A percentile compares a stretch with the other conserved stretches of the same genome.
These are phyloP conservation scores for Salticus scenicus DNA, from an alignment of 2,888 invertebrate species.

Conservation along the genomic window DNA sequence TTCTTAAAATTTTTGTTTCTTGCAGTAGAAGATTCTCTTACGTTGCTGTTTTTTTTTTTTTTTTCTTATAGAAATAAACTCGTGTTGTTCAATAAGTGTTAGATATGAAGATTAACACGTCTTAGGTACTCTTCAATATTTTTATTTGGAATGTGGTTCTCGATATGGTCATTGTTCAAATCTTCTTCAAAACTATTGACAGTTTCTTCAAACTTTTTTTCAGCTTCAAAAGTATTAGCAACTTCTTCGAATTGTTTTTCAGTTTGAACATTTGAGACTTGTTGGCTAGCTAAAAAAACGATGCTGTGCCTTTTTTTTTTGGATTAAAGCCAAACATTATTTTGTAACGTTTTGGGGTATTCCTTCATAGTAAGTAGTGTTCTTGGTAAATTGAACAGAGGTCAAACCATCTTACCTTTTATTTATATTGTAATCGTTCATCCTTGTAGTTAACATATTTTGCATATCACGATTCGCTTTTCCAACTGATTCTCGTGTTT, in stretches of 20 bases:
- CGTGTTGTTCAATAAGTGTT: no score
- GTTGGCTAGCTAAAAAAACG: slow-evolving; percentile 14
- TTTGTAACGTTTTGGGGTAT: slow-evolving; percentile 40
- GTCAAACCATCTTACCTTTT: slow-evolving; percentile 67
- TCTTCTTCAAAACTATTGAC: no score
- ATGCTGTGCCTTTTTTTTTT: slow-evolving; percentile 31
- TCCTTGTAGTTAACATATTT: slow-evolving; percentile 46
- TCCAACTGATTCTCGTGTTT: slow-evolving; percentile 22
- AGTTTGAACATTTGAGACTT: slow-evolving; percentile 41
- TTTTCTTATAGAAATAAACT: no score
- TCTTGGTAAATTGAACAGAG: slow-evolving; percentile 62
- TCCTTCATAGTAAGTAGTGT: slow-evolving; percentile 49
- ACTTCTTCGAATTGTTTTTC: slow-evolving; percentile 29
- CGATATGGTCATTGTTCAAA: no score
- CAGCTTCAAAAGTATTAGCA: slow-evolving; percentile 26
- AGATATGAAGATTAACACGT: no score
- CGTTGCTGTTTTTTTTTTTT: no score
- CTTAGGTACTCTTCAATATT: no score
- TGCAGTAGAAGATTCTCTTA: no score
- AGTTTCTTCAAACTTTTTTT: slow-evolving; percentile 35
- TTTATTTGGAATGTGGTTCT: no score
- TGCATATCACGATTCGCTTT: slow-evolving; percentile 41
- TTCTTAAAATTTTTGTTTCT: no score
- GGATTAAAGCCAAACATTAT: neutral
- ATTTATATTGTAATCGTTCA: slow-evolving; percentile 49